These are phyloP conservation scores for Sebastes steindachneri DNA, from an alignment of 2,797 vertebrate genomes.

Conservation along the genomic window DNA sequence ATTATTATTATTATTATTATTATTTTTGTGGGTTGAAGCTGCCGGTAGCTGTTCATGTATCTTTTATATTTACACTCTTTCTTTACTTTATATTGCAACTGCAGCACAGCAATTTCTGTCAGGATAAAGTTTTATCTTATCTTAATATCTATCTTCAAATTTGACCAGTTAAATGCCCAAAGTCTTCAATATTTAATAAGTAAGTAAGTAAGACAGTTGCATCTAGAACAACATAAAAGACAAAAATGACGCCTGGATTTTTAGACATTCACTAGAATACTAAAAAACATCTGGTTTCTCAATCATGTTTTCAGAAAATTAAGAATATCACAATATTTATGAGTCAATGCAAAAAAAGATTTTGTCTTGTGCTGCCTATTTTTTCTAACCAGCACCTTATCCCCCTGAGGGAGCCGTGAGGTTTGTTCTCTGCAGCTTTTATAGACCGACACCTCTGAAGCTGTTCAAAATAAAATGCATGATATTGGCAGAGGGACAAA, in stretches of 20 bases:
- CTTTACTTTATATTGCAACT: not conserved
- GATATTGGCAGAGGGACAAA: not conserved
- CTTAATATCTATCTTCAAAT: not conserved
- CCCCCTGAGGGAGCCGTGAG: not conserved
- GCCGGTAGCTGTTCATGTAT: not conserved
- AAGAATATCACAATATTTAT: not conserved
- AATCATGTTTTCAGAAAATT: not conserved
- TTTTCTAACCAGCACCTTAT: not conserved
- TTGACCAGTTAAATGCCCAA: not conserved
- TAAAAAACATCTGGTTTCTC: not conserved
- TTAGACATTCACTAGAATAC: not conserved
- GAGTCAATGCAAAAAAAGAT: not conserved
- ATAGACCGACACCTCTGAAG: not conserved
- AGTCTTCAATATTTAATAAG: not conserved
- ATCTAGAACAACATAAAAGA: not conserved
- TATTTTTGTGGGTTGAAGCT: not conserved
- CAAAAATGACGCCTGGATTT: not conserved
- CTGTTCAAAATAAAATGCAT: not conserved
- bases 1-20: too few relatives aligned
- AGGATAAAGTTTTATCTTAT: not conserved
- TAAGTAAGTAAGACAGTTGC: too few relatives aligned
- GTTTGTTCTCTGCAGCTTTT: not conserved
- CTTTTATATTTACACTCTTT: not conserved
- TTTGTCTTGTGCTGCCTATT: not conserved
- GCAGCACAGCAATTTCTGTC: not conserved